phyloP scores from a whole-genome alignment of 2,113 vertebrate species.

The Boulengeromyrus knoepffleri region DNA sequence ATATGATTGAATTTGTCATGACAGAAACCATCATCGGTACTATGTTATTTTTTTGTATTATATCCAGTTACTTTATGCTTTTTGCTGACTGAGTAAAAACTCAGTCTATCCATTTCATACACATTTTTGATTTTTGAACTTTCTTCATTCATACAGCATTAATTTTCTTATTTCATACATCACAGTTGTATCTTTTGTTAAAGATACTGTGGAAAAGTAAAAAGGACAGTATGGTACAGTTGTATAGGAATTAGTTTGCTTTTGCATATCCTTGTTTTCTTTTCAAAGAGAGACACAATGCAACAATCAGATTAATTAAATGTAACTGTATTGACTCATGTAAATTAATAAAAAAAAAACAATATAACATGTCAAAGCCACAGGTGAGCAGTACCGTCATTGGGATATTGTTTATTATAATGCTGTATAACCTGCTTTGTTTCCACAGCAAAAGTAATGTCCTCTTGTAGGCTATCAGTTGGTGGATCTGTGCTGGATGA shows the following conservation, averaged over 20 bases:
- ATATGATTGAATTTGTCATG: background rate
- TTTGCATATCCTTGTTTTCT: background rate
- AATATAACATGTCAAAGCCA: background rate
- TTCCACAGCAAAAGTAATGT: slow-evolving; percentile 44
- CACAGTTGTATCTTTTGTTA: background rate
- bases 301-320: background rate
- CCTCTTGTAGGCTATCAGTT: slow-evolving; percentile 45
- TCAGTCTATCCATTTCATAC: background rate
- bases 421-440: slow-evolving; percentile 3
- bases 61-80: background rate
- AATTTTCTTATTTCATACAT: background rate
- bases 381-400: background rate
- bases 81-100: background rate
- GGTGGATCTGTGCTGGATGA: slow-evolving; percentile 45
- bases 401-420: background rate
- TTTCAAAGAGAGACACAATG: background rate
- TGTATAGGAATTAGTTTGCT: background rate
- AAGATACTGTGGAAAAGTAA: background rate
- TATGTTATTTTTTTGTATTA: background rate
- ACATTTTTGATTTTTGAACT: background rate
- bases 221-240: background rate
- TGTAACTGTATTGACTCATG: background rate
- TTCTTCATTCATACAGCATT: background rate
- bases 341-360: background rate
- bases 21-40: background rate